Conservation (phyloP, 1,140 invertebrate genomes). For the Penaeus chinensis region DNA sequence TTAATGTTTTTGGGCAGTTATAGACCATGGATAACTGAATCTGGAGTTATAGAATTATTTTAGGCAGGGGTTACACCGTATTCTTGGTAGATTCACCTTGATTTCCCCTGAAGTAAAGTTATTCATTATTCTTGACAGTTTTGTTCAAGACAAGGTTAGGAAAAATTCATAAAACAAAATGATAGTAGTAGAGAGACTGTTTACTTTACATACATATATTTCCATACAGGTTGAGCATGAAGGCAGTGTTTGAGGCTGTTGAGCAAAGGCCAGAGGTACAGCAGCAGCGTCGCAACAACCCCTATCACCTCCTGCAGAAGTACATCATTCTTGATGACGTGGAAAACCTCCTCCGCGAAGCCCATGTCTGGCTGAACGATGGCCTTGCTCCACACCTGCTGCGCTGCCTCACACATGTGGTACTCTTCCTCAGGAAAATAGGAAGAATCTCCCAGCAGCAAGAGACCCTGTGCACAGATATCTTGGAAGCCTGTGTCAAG, state of each 20-base stretch:
- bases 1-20: too few species aligned
- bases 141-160: too few species aligned
- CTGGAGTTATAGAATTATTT: too few species aligned
- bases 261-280: conserved; percentile 68
- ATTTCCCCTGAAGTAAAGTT: too few species aligned
- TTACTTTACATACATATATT: background rate
- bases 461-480: conserved; percentile 77
- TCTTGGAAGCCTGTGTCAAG: conserved; percentile 62
- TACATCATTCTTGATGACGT: conserved; percentile 81
- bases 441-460: conserved; percentile 74
- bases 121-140: too few species aligned
- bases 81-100: too few species aligned
- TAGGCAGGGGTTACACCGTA: too few species aligned
- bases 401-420: conserved; percentile 85
- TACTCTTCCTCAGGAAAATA: conserved; percentile 83
- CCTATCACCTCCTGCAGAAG: conserved; percentile 80
- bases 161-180: too few species aligned
- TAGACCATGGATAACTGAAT: too few species aligned
- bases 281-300: conserved; percentile 44
- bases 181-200: too few species aligned
- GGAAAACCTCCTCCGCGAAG: conserved; percentile 65
- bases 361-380: conserved; percentile 52
- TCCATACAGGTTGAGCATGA: conserved; percentile 74
- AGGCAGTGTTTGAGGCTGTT: conserved; percentile 79
- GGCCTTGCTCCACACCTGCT: conserved; percentile 74